phyloP scores from a whole-genome alignment of 53 echinoderm and acorn worm species.

The Hippasteria phrygiana region DNA sequence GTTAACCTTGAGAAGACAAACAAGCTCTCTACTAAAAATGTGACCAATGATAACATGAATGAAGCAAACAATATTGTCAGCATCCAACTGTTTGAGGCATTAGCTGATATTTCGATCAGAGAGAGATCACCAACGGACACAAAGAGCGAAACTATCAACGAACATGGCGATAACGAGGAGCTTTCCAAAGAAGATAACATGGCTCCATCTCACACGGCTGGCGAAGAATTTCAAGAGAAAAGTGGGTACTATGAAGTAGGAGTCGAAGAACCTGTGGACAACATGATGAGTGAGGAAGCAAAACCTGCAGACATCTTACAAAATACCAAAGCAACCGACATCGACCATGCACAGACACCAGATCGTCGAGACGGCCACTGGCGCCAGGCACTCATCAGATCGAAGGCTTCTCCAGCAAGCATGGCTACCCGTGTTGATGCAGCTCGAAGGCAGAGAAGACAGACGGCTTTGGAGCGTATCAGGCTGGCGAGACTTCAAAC shows the following conservation, averaged over 20 bases:
- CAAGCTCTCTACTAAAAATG: neutral
- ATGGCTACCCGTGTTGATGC: too few relatives aligned
- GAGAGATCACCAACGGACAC: neutral
- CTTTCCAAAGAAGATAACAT: neutral
- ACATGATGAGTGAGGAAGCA: neutral
- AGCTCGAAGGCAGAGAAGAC: too few relatives aligned
- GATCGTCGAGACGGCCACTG: too few relatives aligned
- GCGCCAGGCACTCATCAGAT: too few relatives aligned
- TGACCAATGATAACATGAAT: neutral
- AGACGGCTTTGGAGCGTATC: neutral
- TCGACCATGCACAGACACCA: neutral
- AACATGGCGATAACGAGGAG: neutral
- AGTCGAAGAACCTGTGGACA: neutral
- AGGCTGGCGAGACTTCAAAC: neutral
- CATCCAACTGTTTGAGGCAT: neutral
- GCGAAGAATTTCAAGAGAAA: neutral
- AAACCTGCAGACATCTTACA: neutral
- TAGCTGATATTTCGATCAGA: neutral
- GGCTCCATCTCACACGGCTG: neutral
- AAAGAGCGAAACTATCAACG: neutral
- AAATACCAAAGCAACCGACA: neutral
- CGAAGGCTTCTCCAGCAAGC: too few relatives aligned
- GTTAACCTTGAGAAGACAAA: neutral
- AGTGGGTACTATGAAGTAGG: neutral
- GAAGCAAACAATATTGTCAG: neutral